Evolutionary conservation across 2,797 vertebrate genomes (phyloP), one percentile per base, ranked within the genome.

Genomic region (Epinephelus malabaricus): DNA sequence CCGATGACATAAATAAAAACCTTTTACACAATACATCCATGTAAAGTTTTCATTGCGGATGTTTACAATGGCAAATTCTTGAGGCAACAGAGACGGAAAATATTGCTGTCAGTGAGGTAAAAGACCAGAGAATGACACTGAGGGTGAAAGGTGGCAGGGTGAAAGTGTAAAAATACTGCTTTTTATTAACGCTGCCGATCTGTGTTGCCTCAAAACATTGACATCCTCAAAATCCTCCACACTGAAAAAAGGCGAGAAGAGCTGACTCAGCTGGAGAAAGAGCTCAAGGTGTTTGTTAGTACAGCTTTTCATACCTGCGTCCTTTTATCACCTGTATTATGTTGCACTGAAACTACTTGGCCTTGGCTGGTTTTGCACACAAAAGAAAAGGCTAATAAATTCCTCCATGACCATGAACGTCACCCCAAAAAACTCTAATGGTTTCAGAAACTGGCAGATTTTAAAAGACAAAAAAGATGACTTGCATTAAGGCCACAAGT

Each of bases 111-210:
- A 49, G 43, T 51, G 63, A 78, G 68, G 69, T 11, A n/a, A 34
- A 8, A 13, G 12, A 43, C 5, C 49, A 27, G 23, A 70, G 47
- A 61, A 62, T 15, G 49, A 84, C 40, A 53, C 59, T 58, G 25
- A 51, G 62, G 15, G 6, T 59, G 15, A 70, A 60, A 74, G 21
- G 17, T 8, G 15, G 15, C 65, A 64, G 53, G 67, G 23, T 9
- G 69, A 61, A 65, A 34, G 58, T 14, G 45, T 8, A 69, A 60
- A 83, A 88, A 88, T 72, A 89, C 79, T 69, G 78, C 71, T 85
- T 53, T 34, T 68, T 73, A 56, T 69, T 76, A 51, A 50, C 34
- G 73, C 47, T 43, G 73, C 9, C n/a, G 0, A 65, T 77, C 64
- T 60, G 67, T 27, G 65, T 69, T 60, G 25, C 73, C 59, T 79